Conservation (phyloP, 2,113 vertebrate genomes). For the Sialia sialis region DNA sequence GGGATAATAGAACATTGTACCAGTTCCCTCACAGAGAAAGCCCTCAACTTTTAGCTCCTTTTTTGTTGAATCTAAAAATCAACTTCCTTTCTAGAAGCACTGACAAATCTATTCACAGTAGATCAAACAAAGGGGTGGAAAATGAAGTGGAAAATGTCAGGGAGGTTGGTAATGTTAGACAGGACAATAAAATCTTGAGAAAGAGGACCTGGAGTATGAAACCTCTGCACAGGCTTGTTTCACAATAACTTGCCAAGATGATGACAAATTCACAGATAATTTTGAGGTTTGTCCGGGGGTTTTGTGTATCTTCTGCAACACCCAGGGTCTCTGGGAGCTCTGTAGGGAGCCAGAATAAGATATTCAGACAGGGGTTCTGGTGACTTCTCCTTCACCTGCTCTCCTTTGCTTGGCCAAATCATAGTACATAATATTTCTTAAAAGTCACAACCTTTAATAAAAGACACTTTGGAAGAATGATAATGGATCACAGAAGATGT, state of each 20-base stretch:
- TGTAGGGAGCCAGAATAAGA: background rate
- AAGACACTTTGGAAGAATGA: background rate
- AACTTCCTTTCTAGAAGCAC: slow-evolving; percentile 13
- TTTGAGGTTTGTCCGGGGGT: background rate
- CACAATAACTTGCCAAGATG: background rate
- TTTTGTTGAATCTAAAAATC: slow-evolving; percentile 45
- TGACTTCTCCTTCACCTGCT: background rate
- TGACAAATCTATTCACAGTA: slow-evolving; percentile 13
- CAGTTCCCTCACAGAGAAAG: slow-evolving; percentile 31
- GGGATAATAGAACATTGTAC: slow-evolving; percentile 55
- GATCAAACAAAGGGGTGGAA: background rate
- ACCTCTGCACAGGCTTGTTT: background rate
- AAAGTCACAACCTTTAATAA: background rate
- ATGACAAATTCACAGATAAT: background rate
- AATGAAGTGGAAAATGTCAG: background rate
- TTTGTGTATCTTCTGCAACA: background rate
- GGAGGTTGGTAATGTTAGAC: background rate
- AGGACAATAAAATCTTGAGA: background rate
- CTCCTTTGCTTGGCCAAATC: background rate
- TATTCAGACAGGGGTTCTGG: background rate
- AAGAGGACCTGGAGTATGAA: background rate
- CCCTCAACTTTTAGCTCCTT: slow-evolving; percentile 34
- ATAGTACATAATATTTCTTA: background rate
- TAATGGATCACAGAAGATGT: background rate
- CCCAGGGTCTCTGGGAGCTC: fast-evolving